phyloP scores from a whole-genome alignment of 2,797 vertebrate genomes.

The Gastrophryne carolinensis region DNA sequence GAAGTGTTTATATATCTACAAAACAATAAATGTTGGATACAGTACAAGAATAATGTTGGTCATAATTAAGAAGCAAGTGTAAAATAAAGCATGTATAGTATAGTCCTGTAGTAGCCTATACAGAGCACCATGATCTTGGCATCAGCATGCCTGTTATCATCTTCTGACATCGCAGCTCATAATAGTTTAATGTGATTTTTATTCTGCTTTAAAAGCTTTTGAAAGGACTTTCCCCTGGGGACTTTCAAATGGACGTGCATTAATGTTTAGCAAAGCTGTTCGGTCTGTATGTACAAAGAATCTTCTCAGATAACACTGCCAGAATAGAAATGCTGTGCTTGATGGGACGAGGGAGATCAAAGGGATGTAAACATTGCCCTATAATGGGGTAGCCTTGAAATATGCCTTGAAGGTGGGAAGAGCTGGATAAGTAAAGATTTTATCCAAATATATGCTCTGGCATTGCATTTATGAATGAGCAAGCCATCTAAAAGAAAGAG shows the following conservation, averaged over 20 bases:
- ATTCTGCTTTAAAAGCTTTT: constrained; percentile 32
- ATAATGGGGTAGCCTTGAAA: neutral
- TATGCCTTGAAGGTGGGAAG: no score
- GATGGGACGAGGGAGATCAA: neutral
- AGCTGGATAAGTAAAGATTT: no score
- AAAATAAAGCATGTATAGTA: no score
- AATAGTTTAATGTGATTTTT: constrained; percentile 37
- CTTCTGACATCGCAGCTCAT: constrained; percentile 13
- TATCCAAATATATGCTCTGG: no score
- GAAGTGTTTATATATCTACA: no score
- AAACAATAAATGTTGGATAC: no score
- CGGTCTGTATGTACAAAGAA: neutral
- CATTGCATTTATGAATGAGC: no score
- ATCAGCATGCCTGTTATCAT: neutral
- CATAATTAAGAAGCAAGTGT: no score
- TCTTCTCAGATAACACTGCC: constrained; percentile 10
- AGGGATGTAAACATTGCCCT: neutral
- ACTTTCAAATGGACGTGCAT: constrained; percentile 2
- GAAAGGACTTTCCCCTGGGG: neutral
- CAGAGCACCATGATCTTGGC: constrained; percentile 10
- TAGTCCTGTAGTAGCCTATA: neutral
- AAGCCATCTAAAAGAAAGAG: no score
- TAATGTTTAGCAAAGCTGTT: constrained; percentile 13
- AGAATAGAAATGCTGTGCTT: neutral
- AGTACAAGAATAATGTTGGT: no score